A percentile compares a stretch with the other conserved stretches of the same genome.
Evolutionary conservation across 2,113 vertebrate species (phyloP).

Genomic region (Pelecanoides urinatrix): DNA sequence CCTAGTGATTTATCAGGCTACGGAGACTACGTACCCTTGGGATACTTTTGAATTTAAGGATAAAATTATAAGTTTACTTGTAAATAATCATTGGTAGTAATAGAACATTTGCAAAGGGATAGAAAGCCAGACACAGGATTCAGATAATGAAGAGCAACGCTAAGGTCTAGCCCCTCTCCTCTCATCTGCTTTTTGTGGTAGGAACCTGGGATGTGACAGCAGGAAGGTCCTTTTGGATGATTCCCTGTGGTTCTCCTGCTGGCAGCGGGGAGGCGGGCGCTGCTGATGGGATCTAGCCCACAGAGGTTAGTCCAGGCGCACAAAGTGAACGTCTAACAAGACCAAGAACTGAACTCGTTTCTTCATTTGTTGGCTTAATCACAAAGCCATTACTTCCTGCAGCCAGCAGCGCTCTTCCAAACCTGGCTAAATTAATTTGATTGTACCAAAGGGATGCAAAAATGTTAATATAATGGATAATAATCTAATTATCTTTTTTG

Average conservation of each 20-base stretch:
- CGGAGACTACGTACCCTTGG: neutral
- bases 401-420: neutral
- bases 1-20: neutral
- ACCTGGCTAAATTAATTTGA: neutral
- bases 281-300: neutral
- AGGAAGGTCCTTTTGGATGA: neutral
- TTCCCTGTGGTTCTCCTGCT: neutral
- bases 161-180: neutral
- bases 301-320: neutral
- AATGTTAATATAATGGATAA: neutral
- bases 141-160: neutral
- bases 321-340: neutral
- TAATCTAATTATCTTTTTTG: neutral
- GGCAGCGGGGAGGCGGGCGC: neutral
- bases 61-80: neutral
- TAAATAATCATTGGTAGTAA: neutral
- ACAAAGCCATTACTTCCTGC: neutral
- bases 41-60: neutral
- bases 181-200: neutral
- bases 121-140: neutral
- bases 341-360: neutral
- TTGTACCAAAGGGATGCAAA: neutral
- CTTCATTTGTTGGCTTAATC: neutral
- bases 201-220: accelerated
- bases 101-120: neutral